Evolutionary conservation across 1,140 invertebrate species (phyloP), one percentile per base, ranked within the genome.

Genomic region (Drosophila insularis): DNA sequence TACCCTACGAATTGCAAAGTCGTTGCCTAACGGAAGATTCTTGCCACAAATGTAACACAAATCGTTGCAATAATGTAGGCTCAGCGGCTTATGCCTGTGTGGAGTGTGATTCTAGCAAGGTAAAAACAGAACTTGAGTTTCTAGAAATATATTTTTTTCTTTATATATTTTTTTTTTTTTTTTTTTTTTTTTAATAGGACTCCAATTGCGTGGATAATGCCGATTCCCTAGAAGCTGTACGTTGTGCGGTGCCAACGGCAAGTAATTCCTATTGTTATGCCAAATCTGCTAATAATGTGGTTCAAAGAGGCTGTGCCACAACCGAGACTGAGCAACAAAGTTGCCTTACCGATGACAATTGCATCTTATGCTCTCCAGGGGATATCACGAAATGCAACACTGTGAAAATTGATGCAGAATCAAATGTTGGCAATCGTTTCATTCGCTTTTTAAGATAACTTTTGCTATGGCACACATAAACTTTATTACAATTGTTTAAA

Each of bases 191-290:
- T 1, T 0, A 11, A 21, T 13, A 86, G 81, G 69, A 91, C 54
- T 23, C 71, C 7, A 76, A 84, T 19, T 91, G 89, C 43, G 74
- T 74, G 31, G 71, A 71, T 10, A 80, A 78, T 32, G 75, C 74
- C 0, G 56, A 21, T 5, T 1, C 54, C 2, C 27, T 91, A 31
- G 39, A 19, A n/a, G 74, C 86, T 0, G 17, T 58, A 0, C 81
- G 70, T 6, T 91, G 90, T 27, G 27, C 37, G 3, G 77, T 81
- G 8, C 84, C 90, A 7, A 79, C 90, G 7, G 78, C 90, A 4
- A 40, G 75, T 19, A 91, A 91, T 43, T 91, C 90, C 0, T 91
- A 91, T 60, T 91, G 90, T 46, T 91, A 77, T 67, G 86, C 80
- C 7, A 85, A 86, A 46, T 66, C 76, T 10, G 68, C 78, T 1